Evolutionary conservation across 2,113 vertebrate species (phyloP).

Genomic region (Sialia sialis): DNA sequence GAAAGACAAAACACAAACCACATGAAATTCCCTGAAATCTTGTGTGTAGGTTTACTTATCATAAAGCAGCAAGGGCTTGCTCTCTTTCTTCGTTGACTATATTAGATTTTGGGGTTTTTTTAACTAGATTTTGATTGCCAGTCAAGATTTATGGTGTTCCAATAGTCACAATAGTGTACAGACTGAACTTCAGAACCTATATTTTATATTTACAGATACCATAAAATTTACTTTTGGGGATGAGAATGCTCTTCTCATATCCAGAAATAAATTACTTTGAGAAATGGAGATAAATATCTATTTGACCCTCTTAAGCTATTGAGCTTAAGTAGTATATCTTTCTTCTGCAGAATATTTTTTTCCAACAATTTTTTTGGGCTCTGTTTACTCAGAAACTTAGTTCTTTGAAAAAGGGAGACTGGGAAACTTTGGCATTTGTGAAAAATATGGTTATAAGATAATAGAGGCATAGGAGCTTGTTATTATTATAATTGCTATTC

Average conservation of each 20-base stretch:
- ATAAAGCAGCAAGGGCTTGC: neutral
- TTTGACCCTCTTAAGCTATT: neutral
- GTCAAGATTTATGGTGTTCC: neutral
- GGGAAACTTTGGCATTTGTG: neutral
- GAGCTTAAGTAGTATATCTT: neutral
- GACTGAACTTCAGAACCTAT: neutral
- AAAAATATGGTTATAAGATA: neutral
- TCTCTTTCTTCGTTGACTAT: neutral
- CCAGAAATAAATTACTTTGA: neutral
- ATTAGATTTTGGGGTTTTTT: neutral
- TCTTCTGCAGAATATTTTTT: neutral
- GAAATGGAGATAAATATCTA: neutral
- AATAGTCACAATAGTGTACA: neutral
- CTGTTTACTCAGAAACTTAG: neutral
- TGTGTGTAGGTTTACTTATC: neutral
- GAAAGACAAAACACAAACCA: neutral
- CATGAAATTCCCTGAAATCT: neutral
- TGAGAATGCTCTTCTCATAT: neutral
- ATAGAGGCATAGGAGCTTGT: neutral
- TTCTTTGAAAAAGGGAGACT: neutral
- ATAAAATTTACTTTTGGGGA: neutral
- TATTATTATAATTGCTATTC: neutral
- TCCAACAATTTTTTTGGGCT: neutral
- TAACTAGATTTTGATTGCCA: neutral
- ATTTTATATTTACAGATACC: neutral